These are phyloP conservation scores for Chascanopsetta lugubris DNA, from an alignment of 2,113 vertebrate species.

Conservation along the genomic window DNA sequence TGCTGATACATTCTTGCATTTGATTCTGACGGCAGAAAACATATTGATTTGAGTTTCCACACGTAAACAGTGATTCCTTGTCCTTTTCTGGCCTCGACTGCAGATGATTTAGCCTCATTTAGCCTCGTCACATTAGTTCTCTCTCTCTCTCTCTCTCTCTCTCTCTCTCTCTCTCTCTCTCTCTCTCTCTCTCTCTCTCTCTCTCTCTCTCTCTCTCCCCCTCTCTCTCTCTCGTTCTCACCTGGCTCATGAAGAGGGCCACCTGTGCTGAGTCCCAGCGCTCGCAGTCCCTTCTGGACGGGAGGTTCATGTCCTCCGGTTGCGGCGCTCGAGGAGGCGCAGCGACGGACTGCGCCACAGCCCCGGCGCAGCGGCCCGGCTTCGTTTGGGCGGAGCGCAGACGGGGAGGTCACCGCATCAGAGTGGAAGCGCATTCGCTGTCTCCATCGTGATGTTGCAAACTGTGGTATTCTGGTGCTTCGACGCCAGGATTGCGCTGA, in stretches of 20 bases:
- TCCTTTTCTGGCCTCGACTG: neutral
- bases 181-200: slow-evolving; percentile 23
- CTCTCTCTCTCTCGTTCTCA: slow-evolving; percentile 64
- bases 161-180: slow-evolving; percentile 35
- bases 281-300: slow-evolving; percentile 84
- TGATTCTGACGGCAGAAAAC: slow-evolving; percentile 74
- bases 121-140: neutral
- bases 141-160: neutral
- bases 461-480: neutral
- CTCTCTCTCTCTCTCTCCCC: neutral
- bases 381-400: slow-evolving; percentile 30
- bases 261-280: slow-evolving; percentile 83
- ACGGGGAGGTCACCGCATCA: slow-evolving; percentile 64
- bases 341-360: slow-evolving; percentile 39
- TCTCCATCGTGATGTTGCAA: slow-evolving; percentile 23
- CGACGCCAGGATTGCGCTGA: slow-evolving; percentile 1
- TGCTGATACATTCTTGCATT: slow-evolving; percentile 79
- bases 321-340: too few relatives aligned
- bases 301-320: slow-evolving; percentile 83
- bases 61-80: neutral
- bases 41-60: neutral
- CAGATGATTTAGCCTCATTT: neutral
- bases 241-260: slow-evolving; percentile 82
- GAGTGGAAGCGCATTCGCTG: slow-evolving; percentile 1
- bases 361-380: slow-evolving; percentile 10